Evolutionary conservation across 2,797 vertebrate species (phyloP).

Genomic region (Carcharodon carcharias): DNA sequence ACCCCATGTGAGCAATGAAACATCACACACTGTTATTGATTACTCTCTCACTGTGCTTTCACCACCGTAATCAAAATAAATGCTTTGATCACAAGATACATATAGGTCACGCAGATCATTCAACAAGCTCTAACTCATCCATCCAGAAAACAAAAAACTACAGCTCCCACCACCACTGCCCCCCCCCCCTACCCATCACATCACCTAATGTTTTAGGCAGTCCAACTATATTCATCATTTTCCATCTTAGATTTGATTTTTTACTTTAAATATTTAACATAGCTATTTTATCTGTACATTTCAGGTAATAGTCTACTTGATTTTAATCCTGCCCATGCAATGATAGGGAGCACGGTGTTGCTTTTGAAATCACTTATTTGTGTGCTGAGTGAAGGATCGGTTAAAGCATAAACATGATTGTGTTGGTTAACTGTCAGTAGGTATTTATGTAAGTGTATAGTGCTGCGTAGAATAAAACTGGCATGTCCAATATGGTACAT

Average conservation of each 20-base stretch:
- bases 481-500: background rate
- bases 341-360: background rate
- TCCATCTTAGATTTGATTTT: background rate
- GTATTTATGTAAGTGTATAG: background rate
- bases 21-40: background rate
- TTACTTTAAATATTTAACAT: background rate
- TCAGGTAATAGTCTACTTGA: background rate
- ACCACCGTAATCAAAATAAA: background rate
- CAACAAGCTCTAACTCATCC: background rate
- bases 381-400: background rate
- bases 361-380: background rate
- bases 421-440: background rate
- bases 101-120: background rate
- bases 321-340: background rate
- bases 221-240: background rate
- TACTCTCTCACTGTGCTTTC: background rate
- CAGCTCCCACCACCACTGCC: background rate
- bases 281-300: background rate
- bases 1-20: background rate
- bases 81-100: background rate
- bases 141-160: background rate
- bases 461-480: background rate
- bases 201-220: background rate
- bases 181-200: background rate
- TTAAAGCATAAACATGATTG: background rate